Evolutionary conservation across 2,113 vertebrate species (phyloP).

Genomic region (Myiozetetes cayanensis): DNA sequence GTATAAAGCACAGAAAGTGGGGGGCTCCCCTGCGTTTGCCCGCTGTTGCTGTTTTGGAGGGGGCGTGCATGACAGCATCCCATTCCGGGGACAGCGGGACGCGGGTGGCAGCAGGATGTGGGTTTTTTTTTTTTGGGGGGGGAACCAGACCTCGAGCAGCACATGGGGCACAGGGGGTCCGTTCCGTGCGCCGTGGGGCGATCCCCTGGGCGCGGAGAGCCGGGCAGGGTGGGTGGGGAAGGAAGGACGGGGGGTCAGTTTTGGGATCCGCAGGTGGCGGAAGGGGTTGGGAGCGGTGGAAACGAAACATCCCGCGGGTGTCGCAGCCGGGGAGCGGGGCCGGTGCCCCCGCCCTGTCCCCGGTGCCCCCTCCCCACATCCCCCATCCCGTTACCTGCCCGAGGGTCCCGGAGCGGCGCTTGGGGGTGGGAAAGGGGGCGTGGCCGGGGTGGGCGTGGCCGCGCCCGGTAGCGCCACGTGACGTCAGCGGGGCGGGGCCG

Average conservation of each 20-base stretch:
- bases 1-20: fast-evolving
- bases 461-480: not conserved
- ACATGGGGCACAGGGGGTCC: fast-evolving
- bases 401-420: not conserved
- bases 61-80: fast-evolving
- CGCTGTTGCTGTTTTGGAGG: fast-evolving
- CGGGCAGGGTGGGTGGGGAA: not conserved
- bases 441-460: not conserved
- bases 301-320: not conserved
- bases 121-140: not conserved
- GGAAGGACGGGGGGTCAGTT: fast-evolving
- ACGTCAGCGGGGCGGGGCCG: not conserved
- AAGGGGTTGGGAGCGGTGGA: not conserved
- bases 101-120: fast-evolving
- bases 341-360: too few relatives aligned
- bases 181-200: not conserved
- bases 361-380: not conserved
- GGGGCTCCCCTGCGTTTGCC: fast-evolving
- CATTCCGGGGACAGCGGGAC: fast-evolving
- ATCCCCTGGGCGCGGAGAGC: not conserved
- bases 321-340: not conserved
- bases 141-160: not conserved
- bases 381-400: not conserved
- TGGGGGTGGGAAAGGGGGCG: not conserved
- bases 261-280: not conserved